Evolutionary conservation across 2,797 vertebrate genomes (phyloP).

Genomic region (Rhyacichthys aspro): DNA sequence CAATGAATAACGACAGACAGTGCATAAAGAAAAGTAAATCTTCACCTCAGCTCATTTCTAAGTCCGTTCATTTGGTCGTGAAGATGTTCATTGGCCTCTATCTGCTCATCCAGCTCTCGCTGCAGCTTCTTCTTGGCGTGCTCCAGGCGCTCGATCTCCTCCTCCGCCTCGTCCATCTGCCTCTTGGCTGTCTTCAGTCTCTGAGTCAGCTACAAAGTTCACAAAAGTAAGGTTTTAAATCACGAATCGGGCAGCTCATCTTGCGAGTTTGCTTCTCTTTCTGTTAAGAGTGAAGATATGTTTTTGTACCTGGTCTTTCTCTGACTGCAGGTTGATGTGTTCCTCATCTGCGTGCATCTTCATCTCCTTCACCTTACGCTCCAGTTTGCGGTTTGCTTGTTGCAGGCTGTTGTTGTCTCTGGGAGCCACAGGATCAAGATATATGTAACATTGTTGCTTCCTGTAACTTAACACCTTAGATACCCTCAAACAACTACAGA

Average conservation of each 20-base stretch:
- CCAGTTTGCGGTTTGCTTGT: constrained; percentile 90
- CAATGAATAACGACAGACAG: not conserved
- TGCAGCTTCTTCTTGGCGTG: constrained; percentile 93
- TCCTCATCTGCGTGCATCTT: constrained; percentile 94
- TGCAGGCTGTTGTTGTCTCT: constrained; percentile 93
- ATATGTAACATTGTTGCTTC: constrained; percentile 30
- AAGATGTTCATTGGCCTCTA: constrained; percentile 90
- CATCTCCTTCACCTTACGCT: constrained; percentile 95
- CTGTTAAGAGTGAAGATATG: not conserved
- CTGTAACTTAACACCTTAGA: constrained; percentile 52
- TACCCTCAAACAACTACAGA: constrained; percentile 27
- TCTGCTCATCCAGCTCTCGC: constrained; percentile 94
- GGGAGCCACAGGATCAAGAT: constrained; percentile 34
- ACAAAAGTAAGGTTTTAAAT: constrained; percentile 15
- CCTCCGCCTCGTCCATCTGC: constrained; percentile 95
- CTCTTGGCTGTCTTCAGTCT: constrained; percentile 94
- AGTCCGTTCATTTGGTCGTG: constrained; percentile 86
- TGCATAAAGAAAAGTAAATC: not conserved
- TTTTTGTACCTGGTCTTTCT: constrained; percentile 92
- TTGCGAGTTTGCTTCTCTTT: not conserved
- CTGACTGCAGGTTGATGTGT: constrained; percentile 87
- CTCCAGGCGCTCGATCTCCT: constrained; percentile 95
- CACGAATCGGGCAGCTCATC: too few relatives aligned
- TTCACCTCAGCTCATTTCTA: constrained; percentile 88
- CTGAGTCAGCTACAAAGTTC: constrained; percentile 86